Evolutionary conservation across 2,888 invertebrate species (phyloP).

Genomic region (Prosopocoilus inquinatus): DNA sequence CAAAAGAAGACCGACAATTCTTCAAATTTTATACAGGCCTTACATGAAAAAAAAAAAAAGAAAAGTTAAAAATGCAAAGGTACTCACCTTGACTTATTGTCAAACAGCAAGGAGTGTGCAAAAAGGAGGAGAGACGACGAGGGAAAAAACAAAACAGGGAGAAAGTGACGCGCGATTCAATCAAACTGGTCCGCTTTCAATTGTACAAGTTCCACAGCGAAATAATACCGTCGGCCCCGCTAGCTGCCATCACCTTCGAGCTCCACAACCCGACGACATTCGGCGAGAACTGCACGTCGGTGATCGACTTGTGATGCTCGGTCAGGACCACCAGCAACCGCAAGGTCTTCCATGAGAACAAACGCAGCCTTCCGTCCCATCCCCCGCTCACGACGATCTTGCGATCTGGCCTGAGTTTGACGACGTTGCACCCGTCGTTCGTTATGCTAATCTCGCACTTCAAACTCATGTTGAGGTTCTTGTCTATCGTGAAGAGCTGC

Average conservation of each 20-base stretch:
- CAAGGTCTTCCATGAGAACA: conserved; percentile 77
- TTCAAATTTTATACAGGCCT: too few species aligned
- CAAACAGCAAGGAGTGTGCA: too few species aligned
- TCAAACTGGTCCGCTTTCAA: conserved; percentile 36
- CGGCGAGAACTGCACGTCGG: conserved; percentile 70
- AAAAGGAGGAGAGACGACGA: too few species aligned
- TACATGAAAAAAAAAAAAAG: too few species aligned
- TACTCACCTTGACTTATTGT: too few species aligned
- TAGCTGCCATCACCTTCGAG: conserved; percentile 75
- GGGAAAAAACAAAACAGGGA: too few species aligned
- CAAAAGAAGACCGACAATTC: too few species aligned
- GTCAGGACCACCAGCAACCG: conserved; percentile 70
- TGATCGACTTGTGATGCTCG: conserved; percentile 68
- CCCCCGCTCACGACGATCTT: conserved; percentile 74
- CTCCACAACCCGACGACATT: conserved; percentile 66
- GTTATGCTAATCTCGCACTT: conserved; percentile 65
- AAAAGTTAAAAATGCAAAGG: too few species aligned
- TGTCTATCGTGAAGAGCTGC: conserved; percentile 60
- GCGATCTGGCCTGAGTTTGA: conserved; percentile 66
- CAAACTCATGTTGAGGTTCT: conserved; percentile 57
- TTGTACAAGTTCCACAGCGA: conserved; percentile 82
- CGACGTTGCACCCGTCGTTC: conserved; percentile 70
- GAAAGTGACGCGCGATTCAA: too few species aligned
- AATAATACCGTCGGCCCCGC: conserved; percentile 72
- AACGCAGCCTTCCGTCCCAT: conserved; percentile 73